phyloP scores from a whole-genome alignment of 2,888 invertebrate species.

The Hydrotaea cyrtoneurina region DNA sequence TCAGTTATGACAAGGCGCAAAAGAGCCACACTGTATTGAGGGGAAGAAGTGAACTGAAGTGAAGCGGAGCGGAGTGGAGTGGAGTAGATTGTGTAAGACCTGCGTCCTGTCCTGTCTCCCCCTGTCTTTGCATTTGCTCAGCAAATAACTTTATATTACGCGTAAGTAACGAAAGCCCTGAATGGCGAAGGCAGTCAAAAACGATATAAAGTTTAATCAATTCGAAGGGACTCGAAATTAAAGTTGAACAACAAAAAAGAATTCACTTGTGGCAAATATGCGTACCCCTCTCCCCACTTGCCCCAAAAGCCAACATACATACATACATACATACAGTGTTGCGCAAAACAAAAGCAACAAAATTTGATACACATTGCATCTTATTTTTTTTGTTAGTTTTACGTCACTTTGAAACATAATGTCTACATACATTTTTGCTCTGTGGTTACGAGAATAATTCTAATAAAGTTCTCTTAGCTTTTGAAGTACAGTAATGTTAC shows the following conservation, averaged over 20 bases:
- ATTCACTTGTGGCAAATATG: slow-evolving; percentile 1
- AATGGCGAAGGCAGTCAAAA: slow-evolving; percentile 38
- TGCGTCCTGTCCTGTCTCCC: slow-evolving; percentile 11
- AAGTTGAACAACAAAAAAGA: slow-evolving; percentile 37
- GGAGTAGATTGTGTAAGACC: slow-evolving; percentile 41
- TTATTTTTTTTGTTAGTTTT: too few species aligned
- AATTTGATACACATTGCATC: too few species aligned
- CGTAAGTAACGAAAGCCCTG: slow-evolving; percentile 29
- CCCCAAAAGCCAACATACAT: background rate
- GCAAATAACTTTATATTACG: slow-evolving; percentile 51
- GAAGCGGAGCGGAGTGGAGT: background rate
- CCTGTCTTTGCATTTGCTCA: background rate
- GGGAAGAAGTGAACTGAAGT: slow-evolving; percentile 20
- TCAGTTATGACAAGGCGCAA: slow-evolving; percentile 59
- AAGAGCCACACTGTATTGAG: slow-evolving; percentile 41
- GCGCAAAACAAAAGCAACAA: too few species aligned
- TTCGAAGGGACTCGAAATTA: slow-evolving; percentile 54
- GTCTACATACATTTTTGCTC: too few species aligned
- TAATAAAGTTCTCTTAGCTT: too few species aligned
- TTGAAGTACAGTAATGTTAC: too few species aligned
- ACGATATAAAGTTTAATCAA: slow-evolving; percentile 60
- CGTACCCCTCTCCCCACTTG: background rate
- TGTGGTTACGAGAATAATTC: too few species aligned
- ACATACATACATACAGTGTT: background rate
- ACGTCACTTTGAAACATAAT: too few species aligned